Conservation (phyloP, 2,113 vertebrate genomes). For the Tinamus guttatus region DNA sequence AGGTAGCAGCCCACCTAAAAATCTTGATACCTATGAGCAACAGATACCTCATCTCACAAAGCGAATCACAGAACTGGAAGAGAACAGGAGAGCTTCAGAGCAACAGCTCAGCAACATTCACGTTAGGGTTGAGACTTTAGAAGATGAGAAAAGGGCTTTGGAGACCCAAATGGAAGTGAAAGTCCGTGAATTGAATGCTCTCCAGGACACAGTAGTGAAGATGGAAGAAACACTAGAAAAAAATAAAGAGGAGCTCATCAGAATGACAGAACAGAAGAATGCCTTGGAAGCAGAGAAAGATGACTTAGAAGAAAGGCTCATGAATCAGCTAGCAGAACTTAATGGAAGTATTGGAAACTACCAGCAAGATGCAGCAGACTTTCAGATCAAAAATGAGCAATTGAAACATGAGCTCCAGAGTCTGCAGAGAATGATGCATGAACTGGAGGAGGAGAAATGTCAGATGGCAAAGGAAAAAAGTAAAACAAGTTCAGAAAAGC, state of each 20-base stretch:
- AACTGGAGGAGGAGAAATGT: conserved; percentile 90
- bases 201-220: conserved; percentile 62
- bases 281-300: conserved; percentile 89
- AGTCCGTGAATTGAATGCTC: conserved; percentile 50
- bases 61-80: conserved; percentile 67
- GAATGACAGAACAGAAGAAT: conserved; percentile 77
- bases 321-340: conserved; percentile 97
- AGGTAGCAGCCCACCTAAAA: neutral
- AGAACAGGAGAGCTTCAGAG: conserved; percentile 41
- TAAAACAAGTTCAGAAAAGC: conserved; percentile 82
- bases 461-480: conserved; percentile 86
- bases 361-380: conserved; percentile 89
- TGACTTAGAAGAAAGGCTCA: conserved; percentile 94
- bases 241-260: conserved; percentile 79
- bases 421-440: conserved; percentile 77
- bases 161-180: conserved; percentile 64
- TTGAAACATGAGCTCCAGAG: conserved; percentile 81
- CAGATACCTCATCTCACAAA: conserved; percentile 68
- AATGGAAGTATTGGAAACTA: conserved; percentile 97
- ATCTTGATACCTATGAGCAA: conserved; percentile 37
- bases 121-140: conserved; percentile 20
- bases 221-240: conserved; percentile 61
- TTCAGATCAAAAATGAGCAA: conserved; percentile 81
- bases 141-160: conserved; percentile 70
- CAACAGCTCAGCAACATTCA: conserved; percentile 24